A percentile compares a stretch with the other conserved stretches of the same genome.
Conservation (phyloP, 2,113 vertebrate species). For the Laticauda colubrina region DNA sequence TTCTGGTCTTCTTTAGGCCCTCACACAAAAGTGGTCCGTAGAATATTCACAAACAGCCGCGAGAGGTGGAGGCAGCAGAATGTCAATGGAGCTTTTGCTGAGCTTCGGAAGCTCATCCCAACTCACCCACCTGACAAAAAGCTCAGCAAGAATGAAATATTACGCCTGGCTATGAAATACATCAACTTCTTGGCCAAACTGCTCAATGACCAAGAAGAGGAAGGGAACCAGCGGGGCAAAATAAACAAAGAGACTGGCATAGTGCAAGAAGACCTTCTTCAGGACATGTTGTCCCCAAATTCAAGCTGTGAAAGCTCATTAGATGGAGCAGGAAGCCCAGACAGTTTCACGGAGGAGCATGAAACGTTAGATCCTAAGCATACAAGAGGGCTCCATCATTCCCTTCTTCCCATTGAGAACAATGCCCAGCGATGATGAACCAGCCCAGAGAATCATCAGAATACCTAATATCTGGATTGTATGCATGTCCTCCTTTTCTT, state of each 20-base stretch:
- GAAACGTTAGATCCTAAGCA: conserved; percentile 75
- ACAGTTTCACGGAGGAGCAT: conserved; percentile 87
- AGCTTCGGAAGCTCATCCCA: conserved; percentile 93
- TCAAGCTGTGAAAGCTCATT: conserved; percentile 91
- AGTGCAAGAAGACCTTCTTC: conserved; percentile 86
- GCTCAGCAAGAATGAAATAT: conserved; percentile 94
- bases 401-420: conserved; percentile 82
- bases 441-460: background rate
- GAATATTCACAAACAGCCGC: conserved; percentile 94
- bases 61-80: conserved; percentile 97
- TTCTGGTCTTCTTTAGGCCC: conserved; percentile 71
- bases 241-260: conserved; percentile 78
- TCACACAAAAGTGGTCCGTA: conserved; percentile 89
- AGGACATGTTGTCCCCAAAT: conserved; percentile 88
- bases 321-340: conserved; percentile 88
- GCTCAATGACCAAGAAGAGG: conserved; percentile 91
- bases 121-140: conserved; percentile 93
- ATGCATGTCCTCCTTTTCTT: conserved; percentile 22
- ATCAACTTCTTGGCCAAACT: conserved; percentile 96
- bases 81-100: conserved; percentile 89
- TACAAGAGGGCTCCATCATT: conserved; percentile 75
- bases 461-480: conserved; percentile 17
- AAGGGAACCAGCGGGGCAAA: conserved; percentile 81
- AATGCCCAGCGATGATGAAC: conserved; percentile 82
- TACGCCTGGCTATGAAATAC: conserved; percentile 95